Evolutionary conservation across 1,140 invertebrate genomes (phyloP), one percentile per base, ranked within the genome.

Genomic region (Rhopalosiphum padi): DNA sequence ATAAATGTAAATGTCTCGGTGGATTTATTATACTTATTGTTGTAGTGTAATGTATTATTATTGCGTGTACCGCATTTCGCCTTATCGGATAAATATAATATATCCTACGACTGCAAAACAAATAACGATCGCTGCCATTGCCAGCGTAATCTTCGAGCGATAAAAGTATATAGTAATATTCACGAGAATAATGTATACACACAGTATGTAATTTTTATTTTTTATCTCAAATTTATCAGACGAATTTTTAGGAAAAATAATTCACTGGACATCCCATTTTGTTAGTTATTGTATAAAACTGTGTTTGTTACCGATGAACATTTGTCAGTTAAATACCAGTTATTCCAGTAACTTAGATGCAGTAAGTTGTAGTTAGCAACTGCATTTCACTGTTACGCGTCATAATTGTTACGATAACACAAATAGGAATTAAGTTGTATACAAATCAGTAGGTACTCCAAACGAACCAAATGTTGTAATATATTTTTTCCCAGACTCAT

Each of bases 1-100:
- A 91, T 37, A 83, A 91, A 91, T 91, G 90, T 91, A 82, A 91
- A 91, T 91, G n/a, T n/a, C 30, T 88, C 86, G 30, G 21, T n/a
- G 46, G 86, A 51, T 88, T 88, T 51, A 51, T 88, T 86, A 86
- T 85, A 41, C 22, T 41, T 85, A 85, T 85, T 85, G 41, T 85
- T 90, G 46, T 35, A 88, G 25, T 48, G 60, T 77, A n/a, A n/a
- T 77, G 60, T 35, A 53, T 53, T 53, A 53, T 53, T 85, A 85
- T 43, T 35, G 86, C 30, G 46, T 88, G 4, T 30, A 18, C 41
- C 86, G 23, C 46, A 46, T 77, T 77, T 35, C 30, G 60, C 60
- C 60, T 77, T 77, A 77, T 77, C 60, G 60, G 60, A 77, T 77
- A 35, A n/a, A 35, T 77, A 77, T n/a, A 77, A n/a, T n/a, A 77